Base-by-base conservation (phyloP, 2,888 invertebrate species). In the Eugnorisma glareosa region DNA sequence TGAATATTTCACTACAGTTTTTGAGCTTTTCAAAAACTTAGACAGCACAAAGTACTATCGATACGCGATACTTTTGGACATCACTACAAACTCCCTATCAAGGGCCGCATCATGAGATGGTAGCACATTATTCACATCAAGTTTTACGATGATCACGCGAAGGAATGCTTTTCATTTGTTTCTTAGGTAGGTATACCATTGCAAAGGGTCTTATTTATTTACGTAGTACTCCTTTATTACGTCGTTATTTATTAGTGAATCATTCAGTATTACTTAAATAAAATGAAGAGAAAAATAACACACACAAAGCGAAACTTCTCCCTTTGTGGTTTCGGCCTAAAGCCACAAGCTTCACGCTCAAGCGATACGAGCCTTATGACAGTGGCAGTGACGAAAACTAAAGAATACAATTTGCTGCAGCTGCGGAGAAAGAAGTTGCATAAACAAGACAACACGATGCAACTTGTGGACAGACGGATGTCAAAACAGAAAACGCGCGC, bases 61-160 rank as follows among this genome's bases (percentile, higher is more conserved):
- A 76, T 59, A 63, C 8, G 54, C 57, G 68, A 79, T 57, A 63
- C 13, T 21, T 67, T 63, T 37, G 0, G 13, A 2, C 86, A 57
- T 57, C 79, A 75, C 84, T 84, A 69, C 28, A 37, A 37, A 57
- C 2, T 40, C 59, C 67, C 31, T 75, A 72, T 86, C 74, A 77
- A 72, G 68, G 61, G 59, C 71, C 45, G 4, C 57, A 79, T 84
- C 79, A 69, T 0, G 68, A 67, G 73, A 83, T 75, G 63, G 21
- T 28, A 45, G 70, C 73, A 88, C 75, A 83, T 81, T 89, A 89
- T 88, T 84, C 89, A 83, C 82, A 78, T 83, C 79, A 67, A 83
- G 83, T 83, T 88, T 88, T 89, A 89, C 71, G 84, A 80, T 66
- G 77, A 73, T 40, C 43, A 48, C 67, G 74, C 66, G n/a, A 28